Percentiles rank a stretch among this genome's conserved stretches.
Conservation (phyloP, 2,797 vertebrate genomes). For the Amniataba percoides region DNA sequence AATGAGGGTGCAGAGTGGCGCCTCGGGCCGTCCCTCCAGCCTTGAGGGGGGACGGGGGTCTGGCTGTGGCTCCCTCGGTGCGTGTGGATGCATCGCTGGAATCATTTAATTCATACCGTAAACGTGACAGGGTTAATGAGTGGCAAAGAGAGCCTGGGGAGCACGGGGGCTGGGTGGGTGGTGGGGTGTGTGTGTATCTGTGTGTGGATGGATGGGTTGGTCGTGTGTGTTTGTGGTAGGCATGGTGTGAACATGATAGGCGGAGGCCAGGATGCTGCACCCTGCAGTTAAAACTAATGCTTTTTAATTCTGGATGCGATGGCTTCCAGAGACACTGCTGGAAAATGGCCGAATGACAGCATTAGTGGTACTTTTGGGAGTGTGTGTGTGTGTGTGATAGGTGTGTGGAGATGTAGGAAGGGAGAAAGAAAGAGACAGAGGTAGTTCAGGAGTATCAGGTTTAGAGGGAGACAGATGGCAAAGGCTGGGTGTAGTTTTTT, state of each 20-base stretch:
- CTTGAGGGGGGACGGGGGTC: constrained; percentile 32
- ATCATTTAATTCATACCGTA: constrained; percentile 86
- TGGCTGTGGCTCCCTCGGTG: constrained; percentile 61
- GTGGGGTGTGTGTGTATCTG: neutral
- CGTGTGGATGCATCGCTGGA: constrained; percentile 81
- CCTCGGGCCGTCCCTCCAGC: constrained; percentile 72
- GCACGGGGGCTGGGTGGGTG: constrained; percentile 19
- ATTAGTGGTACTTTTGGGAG: constrained; percentile 12
- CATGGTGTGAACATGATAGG: constrained; percentile 62
- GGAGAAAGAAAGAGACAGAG: constrained; percentile 49
- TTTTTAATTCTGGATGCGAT: constrained; percentile 63
- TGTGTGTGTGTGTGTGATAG: constrained; percentile 35
- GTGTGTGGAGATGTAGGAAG: constrained; percentile 28
- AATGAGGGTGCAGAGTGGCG: constrained; percentile 69
- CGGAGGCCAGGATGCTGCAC: constrained; percentile 54
- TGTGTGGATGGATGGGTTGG: constrained; percentile 9
- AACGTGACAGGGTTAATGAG: constrained; percentile 89
- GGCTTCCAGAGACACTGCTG: constrained; percentile 46
- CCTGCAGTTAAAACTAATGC: constrained; percentile 69
- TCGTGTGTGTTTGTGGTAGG: constrained; percentile 47
- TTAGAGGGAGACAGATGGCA: constrained; percentile 74
- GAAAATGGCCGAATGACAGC: constrained; percentile 54
- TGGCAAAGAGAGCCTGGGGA: constrained; percentile 85
- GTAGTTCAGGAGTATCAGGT: constrained; percentile 65
- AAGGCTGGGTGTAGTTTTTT: constrained; percentile 57